Base-by-base conservation (phyloP, 2,113 vertebrate species). In the Malaclemys terrapin region DNA sequence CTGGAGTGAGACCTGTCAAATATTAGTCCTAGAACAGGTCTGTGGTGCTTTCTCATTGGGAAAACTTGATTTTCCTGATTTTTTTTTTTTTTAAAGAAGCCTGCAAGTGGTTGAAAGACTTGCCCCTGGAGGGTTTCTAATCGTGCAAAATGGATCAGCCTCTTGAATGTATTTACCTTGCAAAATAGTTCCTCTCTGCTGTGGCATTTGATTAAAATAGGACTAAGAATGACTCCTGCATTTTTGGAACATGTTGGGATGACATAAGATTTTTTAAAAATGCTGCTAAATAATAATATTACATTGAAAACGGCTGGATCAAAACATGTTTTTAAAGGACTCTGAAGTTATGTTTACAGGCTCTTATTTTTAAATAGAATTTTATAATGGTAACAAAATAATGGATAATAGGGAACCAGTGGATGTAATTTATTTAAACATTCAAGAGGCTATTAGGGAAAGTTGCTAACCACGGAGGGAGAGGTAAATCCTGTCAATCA, bases 341-440 rank as follows among this genome's bases (percentile, higher is more conserved):
- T 93, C 91, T 79, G 50, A 93, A 93, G 81, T 87, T 90, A 83
- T 83, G 62, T 75, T 89, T 93, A 92, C 57, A 29, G 91, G 56
- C 20, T 50, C 80, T 89, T 79, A 85, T 93, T 87, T 96, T 90
- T 85, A 85, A 85, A 72, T 82, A 92, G 88, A 91, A 93, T 96
- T 94, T 96, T 88, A 89, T 92, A 38, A 83, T 10, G 2, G 13
- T 13, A 85, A 86, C 72, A 92, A 96, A 96, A 95, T 31, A 29
- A 53, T 47, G 35, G 53, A 57, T 96, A 94, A 94, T 85, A 57
- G 87, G 93, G 89, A 98, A 94, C 49, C 42, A 93, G 50, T 72
- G n/a, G 45, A 94, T 89, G 47, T 80, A 82, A 96, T 96, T 92
- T 98, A 93, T 85, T 96, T 96, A 90, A 89, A 84, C 88, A 97